Evolutionary conservation across 2,888 invertebrate species (phyloP).

Genomic region (Torymus aiolomorphi): DNA sequence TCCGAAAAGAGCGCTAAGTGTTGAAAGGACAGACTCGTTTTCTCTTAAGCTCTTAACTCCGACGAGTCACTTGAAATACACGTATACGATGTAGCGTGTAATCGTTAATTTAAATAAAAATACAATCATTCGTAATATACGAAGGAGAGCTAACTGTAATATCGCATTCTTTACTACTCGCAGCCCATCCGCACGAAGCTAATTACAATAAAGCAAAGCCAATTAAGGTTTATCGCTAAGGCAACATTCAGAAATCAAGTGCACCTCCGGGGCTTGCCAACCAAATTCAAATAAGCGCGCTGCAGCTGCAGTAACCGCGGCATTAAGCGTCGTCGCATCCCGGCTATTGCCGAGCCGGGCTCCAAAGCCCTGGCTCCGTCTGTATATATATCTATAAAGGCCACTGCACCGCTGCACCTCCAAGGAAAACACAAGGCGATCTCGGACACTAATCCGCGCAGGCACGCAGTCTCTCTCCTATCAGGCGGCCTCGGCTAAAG

Average conservation of each 20-base stretch:
- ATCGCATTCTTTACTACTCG: background rate
- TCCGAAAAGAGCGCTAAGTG: too few relatives aligned
- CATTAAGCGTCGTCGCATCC: background rate
- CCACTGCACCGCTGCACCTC: too few relatives aligned
- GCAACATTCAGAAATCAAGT: background rate
- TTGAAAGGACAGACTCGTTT: too few relatives aligned
- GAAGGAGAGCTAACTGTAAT: too few relatives aligned
- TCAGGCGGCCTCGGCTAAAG: background rate
- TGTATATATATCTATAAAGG: too few relatives aligned
- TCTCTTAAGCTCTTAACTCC: too few relatives aligned
- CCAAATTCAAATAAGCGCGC: constrained; percentile 28
- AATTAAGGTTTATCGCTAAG: constrained; percentile 17
- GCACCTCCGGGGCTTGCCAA: background rate
- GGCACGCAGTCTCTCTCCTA: background rate
- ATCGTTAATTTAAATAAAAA: too few relatives aligned
- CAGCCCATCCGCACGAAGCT: too few relatives aligned
- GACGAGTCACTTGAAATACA: too few relatives aligned
- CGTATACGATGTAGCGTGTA: too few relatives aligned
- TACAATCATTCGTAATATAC: too few relatives aligned
- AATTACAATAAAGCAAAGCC: background rate
- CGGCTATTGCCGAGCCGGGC: background rate
- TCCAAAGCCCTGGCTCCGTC: background rate
- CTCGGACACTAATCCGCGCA: constrained; percentile 24
- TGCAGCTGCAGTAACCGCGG: background rate
- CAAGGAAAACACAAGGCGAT: background rate